Conservation (phyloP, 2,797 vertebrate species). For the Malacoctenus gilli region DNA sequence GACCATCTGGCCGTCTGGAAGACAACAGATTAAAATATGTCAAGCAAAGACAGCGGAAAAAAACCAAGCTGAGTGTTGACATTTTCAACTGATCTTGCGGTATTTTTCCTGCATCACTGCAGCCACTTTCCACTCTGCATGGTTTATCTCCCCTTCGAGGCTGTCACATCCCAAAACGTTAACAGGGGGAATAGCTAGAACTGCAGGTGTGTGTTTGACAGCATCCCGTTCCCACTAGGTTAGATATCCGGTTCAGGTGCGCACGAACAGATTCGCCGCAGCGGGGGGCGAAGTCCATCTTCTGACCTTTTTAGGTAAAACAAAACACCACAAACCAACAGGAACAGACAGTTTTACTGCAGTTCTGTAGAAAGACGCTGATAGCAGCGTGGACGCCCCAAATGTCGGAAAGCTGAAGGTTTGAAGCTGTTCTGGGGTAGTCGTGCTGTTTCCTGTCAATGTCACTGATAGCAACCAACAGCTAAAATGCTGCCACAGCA, state of each 20-base stretch:
- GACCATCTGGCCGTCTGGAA: conserved; percentile 91
- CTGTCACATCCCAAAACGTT: background rate
- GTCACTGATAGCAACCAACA: conserved; percentile 57
- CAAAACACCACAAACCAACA: background rate
- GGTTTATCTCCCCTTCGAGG: fast-evolving
- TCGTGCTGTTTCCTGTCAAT: conserved; percentile 55
- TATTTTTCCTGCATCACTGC: background rate
- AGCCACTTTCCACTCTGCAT: too few species aligned
- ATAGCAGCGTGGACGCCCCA: background rate
- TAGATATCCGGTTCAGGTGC: too few species aligned
- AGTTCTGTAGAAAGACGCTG: background rate
- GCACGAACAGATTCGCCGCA: background rate
- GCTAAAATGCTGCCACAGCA: conserved; percentile 27
- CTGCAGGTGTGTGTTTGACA: too few species aligned
- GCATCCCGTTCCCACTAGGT: too few species aligned
- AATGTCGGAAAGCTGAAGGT: background rate
- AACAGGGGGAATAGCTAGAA: too few species aligned
- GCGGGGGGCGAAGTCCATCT: conserved; percentile 7
- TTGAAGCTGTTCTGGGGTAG: background rate
- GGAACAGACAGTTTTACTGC: too few species aligned
- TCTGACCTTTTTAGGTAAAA: conserved; percentile 30
- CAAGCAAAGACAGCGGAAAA: background rate
- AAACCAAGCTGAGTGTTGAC: too few species aligned
- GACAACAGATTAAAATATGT: background rate
- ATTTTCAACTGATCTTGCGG: too few species aligned